phyloP scores from a whole-genome alignment of 2,888 invertebrate genomes.

The Brenthis ino region DNA sequence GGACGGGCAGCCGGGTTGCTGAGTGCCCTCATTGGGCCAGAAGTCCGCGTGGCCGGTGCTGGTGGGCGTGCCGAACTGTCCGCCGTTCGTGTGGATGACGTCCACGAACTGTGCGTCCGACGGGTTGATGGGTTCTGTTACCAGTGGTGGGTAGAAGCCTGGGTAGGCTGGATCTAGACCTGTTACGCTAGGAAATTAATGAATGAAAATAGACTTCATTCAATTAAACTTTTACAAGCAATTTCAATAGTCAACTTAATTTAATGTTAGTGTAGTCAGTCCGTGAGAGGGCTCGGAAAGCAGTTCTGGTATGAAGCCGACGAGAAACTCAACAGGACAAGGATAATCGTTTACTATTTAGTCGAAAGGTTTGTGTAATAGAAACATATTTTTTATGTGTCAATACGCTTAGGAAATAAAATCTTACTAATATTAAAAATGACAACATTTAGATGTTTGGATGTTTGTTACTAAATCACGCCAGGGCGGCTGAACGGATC shows the following conservation, averaged over 20 bases:
- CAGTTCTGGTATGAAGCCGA: too few relatives aligned
- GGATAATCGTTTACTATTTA: too few relatives aligned
- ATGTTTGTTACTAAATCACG: too few relatives aligned
- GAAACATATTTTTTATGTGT: too few relatives aligned
- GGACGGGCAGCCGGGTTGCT: constrained; percentile 73
- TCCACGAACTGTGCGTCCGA: constrained; percentile 74
- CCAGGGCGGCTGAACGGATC: too few relatives aligned
- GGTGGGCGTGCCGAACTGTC: constrained; percentile 59
- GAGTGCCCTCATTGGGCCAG: constrained; percentile 74
- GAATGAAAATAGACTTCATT: not conserved
- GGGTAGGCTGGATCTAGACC: constrained; percentile 27
- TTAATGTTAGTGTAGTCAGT: too few relatives aligned
- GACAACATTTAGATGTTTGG: too few relatives aligned
- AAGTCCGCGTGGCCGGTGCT: constrained; percentile 66
- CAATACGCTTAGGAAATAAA: too few relatives aligned
- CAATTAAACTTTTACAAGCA: not conserved
- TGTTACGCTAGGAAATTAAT: constrained; percentile 19
- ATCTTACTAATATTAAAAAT: too few relatives aligned
- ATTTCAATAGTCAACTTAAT: not conserved
- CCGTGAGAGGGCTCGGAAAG: too few relatives aligned
- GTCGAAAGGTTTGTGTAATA: too few relatives aligned
- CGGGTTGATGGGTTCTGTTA: constrained; percentile 39
- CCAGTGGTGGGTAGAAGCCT: constrained; percentile 28
- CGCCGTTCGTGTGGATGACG: constrained; percentile 74
- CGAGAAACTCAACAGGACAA: too few relatives aligned